A percentile compares a stretch with the other conserved stretches of the same genome.
These are phyloP conservation scores for Drosophila pseudoananassae DNA, from an alignment of 1,140 invertebrate genomes.

Conservation along the genomic window DNA sequence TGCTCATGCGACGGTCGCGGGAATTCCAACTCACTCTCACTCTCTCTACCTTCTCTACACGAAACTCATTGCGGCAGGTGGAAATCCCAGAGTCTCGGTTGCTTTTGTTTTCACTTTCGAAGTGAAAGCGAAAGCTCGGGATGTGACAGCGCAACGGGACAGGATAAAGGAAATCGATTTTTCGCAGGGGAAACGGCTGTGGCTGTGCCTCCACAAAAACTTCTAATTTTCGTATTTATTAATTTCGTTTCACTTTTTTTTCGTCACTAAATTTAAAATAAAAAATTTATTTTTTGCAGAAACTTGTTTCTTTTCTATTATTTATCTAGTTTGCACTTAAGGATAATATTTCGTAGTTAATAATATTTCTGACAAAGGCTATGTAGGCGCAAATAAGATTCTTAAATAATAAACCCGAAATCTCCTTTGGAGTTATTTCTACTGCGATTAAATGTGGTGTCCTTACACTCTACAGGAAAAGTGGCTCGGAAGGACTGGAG, in stretches of 20 bases:
- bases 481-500: slow-evolving; percentile 14
- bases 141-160: slow-evolving; percentile 53
- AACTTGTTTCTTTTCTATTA: too few species aligned
- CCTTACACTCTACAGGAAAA: slow-evolving; percentile 38
- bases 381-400: not conserved
- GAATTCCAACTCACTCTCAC: slow-evolving; percentile 18
- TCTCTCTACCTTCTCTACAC: slow-evolving; percentile 6
- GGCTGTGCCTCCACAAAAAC: not conserved
- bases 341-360: not conserved
- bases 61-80: slow-evolving; percentile 18
- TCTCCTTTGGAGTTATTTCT: slow-evolving; percentile 7
- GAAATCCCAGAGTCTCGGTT: slow-evolving; percentile 12
- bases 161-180: slow-evolving; percentile 72
- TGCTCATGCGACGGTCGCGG: slow-evolving; percentile 57
- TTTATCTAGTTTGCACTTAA: too few species aligned
- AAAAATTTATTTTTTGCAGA: too few species aligned
- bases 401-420: slow-evolving; percentile 28
- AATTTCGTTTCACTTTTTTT: not conserved
- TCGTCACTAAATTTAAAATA: not conserved
- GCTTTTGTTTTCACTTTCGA: slow-evolving; percentile 44
- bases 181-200: slow-evolving; percentile 60
- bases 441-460: slow-evolving; percentile 33
- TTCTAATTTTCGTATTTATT: not conserved
- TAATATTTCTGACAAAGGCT: not conserved
- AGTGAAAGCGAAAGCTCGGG: slow-evolving; percentile 60